Evolutionary conservation across 1,140 invertebrate genomes (phyloP).

Genomic region (Apocrypta bakeri): DNA sequence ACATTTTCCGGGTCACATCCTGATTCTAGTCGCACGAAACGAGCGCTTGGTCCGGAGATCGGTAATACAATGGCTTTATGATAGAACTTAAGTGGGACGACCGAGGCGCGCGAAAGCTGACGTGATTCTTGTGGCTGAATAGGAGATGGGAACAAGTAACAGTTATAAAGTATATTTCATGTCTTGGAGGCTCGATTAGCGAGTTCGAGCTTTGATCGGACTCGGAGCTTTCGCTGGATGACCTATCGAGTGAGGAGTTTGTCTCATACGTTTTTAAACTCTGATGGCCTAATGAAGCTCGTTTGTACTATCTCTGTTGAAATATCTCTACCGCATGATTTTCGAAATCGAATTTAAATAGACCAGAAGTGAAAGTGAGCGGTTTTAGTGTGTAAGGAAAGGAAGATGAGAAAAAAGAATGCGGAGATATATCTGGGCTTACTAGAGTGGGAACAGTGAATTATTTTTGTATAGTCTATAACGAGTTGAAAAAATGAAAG

Average conservation of each 20-base stretch:
- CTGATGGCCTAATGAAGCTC: not conserved
- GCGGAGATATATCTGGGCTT: not conserved
- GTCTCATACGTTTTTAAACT: not conserved
- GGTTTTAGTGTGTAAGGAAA: not conserved
- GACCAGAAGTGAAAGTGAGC: too few relatives aligned
- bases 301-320: too few relatives aligned
- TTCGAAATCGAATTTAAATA: not conserved
- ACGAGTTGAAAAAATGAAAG: constrained; percentile 5
- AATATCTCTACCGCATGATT: too few relatives aligned
- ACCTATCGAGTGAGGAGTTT: not conserved
- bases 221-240: not conserved
- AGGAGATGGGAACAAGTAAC: constrained; percentile 1
- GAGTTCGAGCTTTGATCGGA: constrained; percentile 34
- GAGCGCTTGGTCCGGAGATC: constrained; percentile 39
- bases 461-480: constrained; percentile 33
- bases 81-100: constrained; percentile 34
- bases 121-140: not conserved
- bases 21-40: constrained; percentile 47
- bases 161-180: constrained; percentile 42
- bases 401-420: not conserved
- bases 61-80: constrained; percentile 51
- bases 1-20: constrained; percentile 50
- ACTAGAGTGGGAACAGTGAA: not conserved
- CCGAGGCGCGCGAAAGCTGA: not conserved
- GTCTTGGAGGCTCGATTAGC: constrained; percentile 41